A percentile compares a stretch with the other conserved stretches of the same genome.
phyloP scores from a whole-genome alignment of 1,140 invertebrate species.

The Anastatus disparis region DNA sequence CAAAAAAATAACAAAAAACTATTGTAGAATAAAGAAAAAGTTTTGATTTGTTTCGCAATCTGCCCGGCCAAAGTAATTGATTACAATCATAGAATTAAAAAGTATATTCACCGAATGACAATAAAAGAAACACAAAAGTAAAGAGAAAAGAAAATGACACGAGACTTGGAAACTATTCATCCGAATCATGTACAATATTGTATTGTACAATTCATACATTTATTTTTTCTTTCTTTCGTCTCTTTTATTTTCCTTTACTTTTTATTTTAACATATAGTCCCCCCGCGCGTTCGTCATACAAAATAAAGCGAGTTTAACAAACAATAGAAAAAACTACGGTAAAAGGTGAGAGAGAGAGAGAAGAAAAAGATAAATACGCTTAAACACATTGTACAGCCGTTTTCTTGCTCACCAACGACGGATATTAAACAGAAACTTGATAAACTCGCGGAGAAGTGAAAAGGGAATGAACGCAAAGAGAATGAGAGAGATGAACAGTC shows the following conservation, averaged over 20 bases:
- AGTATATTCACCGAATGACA: not conserved
- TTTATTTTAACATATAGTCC: too few species aligned
- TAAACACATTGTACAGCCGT: not conserved
- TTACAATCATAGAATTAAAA: too few species aligned
- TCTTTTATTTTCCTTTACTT: too few species aligned
- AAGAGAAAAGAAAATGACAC: not conserved
- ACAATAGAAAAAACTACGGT: not conserved
- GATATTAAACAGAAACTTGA: slow-evolving; percentile 23
- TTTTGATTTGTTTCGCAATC: too few species aligned
- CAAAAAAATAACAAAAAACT: too few species aligned
- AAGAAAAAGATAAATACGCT: not conserved
- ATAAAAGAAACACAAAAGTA: too few species aligned
- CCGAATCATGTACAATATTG: not conserved
- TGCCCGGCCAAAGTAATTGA: too few species aligned
- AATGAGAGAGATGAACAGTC: not conserved
- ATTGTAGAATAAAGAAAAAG: too few species aligned
- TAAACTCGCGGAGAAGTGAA: not conserved
- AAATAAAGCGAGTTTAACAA: not conserved
- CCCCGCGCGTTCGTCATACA: not conserved
- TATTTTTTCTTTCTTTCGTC: not conserved
- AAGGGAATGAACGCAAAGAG: not conserved
- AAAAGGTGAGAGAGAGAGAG: not conserved
- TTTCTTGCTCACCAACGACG: not conserved
- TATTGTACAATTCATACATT: too few species aligned
- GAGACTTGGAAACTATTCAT: not conserved